Conservation (phyloP, 2,888 invertebrate genomes). For the Camptogramma bilineatum region DNA sequence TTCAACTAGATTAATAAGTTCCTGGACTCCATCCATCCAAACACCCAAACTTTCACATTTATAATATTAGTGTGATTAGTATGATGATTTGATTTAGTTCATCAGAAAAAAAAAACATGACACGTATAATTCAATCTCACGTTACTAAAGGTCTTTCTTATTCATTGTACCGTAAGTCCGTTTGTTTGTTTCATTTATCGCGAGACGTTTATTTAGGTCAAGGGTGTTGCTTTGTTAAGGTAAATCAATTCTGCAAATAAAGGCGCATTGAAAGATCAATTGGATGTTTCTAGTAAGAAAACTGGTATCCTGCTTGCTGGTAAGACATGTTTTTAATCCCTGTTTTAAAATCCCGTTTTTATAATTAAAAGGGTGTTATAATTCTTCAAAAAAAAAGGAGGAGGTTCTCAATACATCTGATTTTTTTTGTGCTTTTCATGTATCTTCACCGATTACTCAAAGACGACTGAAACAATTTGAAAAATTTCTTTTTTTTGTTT, state of each 20-base stretch:
- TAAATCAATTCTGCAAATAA: slow-evolving; percentile 46
- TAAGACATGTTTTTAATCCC: not conserved
- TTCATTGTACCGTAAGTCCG: slow-evolving; percentile 28
- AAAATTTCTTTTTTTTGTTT: no score
- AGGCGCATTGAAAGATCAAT: slow-evolving; percentile 37
- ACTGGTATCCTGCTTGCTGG: not conserved
- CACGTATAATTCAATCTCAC: not conserved
- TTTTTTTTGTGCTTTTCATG: no score
- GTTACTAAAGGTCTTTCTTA: slow-evolving; percentile 17
- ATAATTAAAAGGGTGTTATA: no score
- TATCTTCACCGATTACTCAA: no score
- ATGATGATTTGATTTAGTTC: not conserved
- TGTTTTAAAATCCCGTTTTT: no score
- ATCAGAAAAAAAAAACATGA: not conserved
- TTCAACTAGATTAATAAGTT: no score
- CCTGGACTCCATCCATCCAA: no score
- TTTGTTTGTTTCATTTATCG: slow-evolving; percentile 35
- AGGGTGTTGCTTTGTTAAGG: slow-evolving; percentile 47
- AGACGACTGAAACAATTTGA: no score
- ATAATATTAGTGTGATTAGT: not conserved
- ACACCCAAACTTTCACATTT: not conserved
- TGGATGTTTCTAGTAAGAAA: slow-evolving; percentile 4
- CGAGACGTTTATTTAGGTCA: slow-evolving; percentile 56
- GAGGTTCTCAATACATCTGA: no score
- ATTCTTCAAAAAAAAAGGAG: no score